Evolutionary conservation across 2,888 invertebrate genomes (phyloP), one percentile per base, ranked within the genome.

Genomic region (Thera obeliscata): DNA sequence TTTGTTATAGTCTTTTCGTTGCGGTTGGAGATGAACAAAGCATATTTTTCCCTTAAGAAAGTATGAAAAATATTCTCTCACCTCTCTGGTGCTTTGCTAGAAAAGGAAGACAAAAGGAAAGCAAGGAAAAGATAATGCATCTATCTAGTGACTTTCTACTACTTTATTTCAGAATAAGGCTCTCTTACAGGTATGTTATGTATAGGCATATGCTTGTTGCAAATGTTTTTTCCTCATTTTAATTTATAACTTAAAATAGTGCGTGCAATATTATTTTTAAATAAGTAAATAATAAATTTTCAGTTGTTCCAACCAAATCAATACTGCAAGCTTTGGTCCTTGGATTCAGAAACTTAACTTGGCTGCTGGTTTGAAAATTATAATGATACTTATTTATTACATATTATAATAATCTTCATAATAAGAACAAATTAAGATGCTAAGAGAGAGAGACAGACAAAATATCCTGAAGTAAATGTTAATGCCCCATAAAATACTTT

Each of bases 331-430:
- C n/a, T 22, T 22, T 22, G 22, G 22, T 22, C 22, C 22, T 46
- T 22, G 36, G 46, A 54, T 56, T 61, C 36, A 38, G 48, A 43
- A 43, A 43, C 0, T 43, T 2, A 43, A 43, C 66, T 61, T 66
- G 55, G 62, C 38, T 43, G 52, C 56, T 12, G 68, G 69, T 5
- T 69, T 74, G 70, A 58, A 70, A 61, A 71, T 75, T 71, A 66
- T 70, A 65, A 61, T 75, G 70, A 69, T 76, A 67, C 69, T 61
- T 70, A 66, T n/a, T n/a, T n/a, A n/a, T n/a, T n/a, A n/a, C n/a
- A n/a, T n/a, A n/a, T n/a, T n/a, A n/a, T n/a, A n/a, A n/a, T n/a
- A n/a, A n/a, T n/a, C n/a, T n/a, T n/a, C n/a, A n/a, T n/a, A n/a
- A n/a, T n/a, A n/a, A 22, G 38, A 5, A 38, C 38, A 38, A 38